Evolutionary conservation across 2,113 vertebrate genomes (phyloP).

Genomic region (Cynocephalus volans): DNA sequence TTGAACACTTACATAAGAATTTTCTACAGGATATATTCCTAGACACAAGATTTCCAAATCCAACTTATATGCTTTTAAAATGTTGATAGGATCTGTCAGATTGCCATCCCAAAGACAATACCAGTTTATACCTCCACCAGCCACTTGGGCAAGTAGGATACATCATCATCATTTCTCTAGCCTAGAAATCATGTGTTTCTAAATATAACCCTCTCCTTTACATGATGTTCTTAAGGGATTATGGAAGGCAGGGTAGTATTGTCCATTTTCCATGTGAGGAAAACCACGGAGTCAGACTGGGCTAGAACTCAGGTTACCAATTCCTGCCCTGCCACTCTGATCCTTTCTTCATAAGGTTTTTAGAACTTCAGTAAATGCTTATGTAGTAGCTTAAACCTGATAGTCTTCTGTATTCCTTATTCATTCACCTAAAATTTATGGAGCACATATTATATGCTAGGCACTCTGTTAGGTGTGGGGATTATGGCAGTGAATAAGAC

Average conservation of each 20-base stretch:
- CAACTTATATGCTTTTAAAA: background rate
- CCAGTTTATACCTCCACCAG: background rate
- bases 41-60: conserved; percentile 8
- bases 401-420: background rate
- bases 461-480: background rate
- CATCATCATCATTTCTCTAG: background rate
- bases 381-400: background rate
- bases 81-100: background rate
- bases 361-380: background rate
- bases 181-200: background rate
- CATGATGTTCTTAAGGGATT: background rate
- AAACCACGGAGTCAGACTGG: background rate
- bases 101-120: background rate
- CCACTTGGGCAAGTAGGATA: rapidly evolving
- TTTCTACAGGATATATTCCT: conserved; percentile 28
- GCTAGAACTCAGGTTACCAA: background rate
- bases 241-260: background rate
- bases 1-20: background rate
- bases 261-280: background rate
- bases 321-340: background rate
- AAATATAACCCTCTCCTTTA: background rate
- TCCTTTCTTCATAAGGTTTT: background rate
- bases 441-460: background rate
- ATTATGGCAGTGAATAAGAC: background rate
- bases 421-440: background rate